These are phyloP conservation scores for Macropis europaea DNA, from an alignment of 2,888 invertebrate species.

Conservation along the genomic window DNA sequence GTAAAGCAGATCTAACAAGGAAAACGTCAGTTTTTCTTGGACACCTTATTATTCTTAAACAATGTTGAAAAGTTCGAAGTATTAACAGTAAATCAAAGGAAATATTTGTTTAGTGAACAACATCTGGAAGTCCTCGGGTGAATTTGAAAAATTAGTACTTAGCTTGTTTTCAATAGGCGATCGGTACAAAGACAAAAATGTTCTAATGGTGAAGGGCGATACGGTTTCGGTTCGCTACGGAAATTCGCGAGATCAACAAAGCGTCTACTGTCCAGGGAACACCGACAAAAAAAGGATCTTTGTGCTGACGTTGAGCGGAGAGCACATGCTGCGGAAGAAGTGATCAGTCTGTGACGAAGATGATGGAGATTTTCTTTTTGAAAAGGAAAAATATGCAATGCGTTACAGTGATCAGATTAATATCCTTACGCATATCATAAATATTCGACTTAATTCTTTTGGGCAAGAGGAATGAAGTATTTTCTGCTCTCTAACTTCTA, in stretches of 20 bases:
- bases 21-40: too few species aligned
- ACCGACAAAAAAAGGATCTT: slow-evolving; percentile 55
- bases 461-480: too few species aligned
- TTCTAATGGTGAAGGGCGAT: slow-evolving; percentile 9
- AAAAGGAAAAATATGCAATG: slow-evolving; percentile 17
- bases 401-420: slow-evolving; percentile 26
- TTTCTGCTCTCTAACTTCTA: too few species aligned
- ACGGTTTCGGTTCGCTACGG: slow-evolving; percentile 32
- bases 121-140: too few species aligned
- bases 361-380: slow-evolving; percentile 12
- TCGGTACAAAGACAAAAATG: slow-evolving; percentile 2
- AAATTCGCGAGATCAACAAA: slow-evolving; percentile 60
- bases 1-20: too few species aligned
- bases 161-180: background rate
- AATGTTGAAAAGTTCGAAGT: too few species aligned
- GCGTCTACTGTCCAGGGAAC: slow-evolving; percentile 52
- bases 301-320: slow-evolving; percentile 35
- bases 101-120: too few species aligned
- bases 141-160: background rate
- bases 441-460: too few species aligned
- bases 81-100: too few species aligned
- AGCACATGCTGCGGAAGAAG: slow-evolving; percentile 55
- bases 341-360: slow-evolving; percentile 34
- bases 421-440: background rate
- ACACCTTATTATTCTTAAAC: too few species aligned